Percentiles rank a stretch among this genome's conserved stretches.
phyloP scores from a whole-genome alignment of 2,113 vertebrate species.

The Apeltes quadracus region DNA sequence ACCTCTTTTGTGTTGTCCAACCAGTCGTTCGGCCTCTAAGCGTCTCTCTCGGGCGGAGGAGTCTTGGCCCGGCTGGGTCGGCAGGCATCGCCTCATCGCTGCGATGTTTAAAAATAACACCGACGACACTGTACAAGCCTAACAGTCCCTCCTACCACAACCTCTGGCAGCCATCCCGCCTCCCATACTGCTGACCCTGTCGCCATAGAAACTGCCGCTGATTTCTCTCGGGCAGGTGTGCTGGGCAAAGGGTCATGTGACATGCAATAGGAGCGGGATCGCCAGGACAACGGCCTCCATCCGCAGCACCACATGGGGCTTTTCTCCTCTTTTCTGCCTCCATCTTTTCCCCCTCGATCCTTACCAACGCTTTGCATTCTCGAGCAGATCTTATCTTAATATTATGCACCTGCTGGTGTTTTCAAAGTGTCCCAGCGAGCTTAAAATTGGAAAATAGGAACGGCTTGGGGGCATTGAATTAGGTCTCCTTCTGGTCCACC shows the following conservation, averaged over 20 bases:
- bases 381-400: conserved; percentile 18
- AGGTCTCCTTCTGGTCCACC: neutral
- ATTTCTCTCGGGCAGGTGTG: conserved; percentile 84
- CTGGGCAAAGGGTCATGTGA: conserved; percentile 83
- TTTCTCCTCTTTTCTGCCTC: conserved; percentile 30
- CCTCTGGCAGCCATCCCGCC: conserved; percentile 67
- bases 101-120: conserved; percentile 80
- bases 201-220: conserved; percentile 82
- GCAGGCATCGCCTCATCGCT: conserved; percentile 55
- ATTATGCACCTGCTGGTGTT: conserved; percentile 39
- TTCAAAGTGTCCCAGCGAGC: conserved; percentile 27
- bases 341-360: conserved; percentile 16
- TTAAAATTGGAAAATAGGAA: conserved; percentile 9
- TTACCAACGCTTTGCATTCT: conserved; percentile 22
- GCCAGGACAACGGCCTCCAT: conserved; percentile 75
- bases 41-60: conserved; percentile 27
- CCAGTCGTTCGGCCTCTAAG: neutral
- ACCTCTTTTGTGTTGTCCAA: neutral
- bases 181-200: conserved; percentile 80
- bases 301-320: conserved; percentile 68
- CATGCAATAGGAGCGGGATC: conserved; percentile 73
- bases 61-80: conserved; percentile 36
- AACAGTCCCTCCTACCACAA: conserved; percentile 71
- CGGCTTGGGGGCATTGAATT: conserved; percentile 43
- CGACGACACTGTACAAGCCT: conserved; percentile 57